These are phyloP conservation scores for Epistrophe eligans DNA, from an alignment of 2,888 invertebrate genomes.

Conservation along the genomic window DNA sequence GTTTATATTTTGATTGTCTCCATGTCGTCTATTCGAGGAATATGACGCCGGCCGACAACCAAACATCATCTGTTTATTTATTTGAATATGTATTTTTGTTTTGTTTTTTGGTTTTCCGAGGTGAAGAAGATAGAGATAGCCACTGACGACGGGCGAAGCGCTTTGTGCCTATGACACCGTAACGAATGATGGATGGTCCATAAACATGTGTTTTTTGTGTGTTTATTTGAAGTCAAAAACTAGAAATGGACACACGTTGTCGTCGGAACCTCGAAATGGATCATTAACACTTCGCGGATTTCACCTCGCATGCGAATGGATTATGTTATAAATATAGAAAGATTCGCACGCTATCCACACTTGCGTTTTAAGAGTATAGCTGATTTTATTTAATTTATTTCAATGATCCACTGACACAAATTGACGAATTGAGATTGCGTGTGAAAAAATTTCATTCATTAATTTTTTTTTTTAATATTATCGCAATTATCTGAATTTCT, in stretches of 20 bases:
- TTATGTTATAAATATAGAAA: background rate
- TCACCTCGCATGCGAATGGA: constrained; percentile 26
- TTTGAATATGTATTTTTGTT: constrained; percentile 50
- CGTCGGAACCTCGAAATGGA: constrained; percentile 23
- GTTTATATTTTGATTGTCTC: constrained; percentile 57
- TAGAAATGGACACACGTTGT: constrained; percentile 28
- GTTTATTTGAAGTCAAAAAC: constrained; percentile 4
- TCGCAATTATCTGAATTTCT: constrained; percentile 2
- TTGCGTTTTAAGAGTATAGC: background rate
- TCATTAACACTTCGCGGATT: constrained; percentile 46
- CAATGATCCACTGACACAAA: constrained; percentile 33
- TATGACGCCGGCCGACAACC: background rate
- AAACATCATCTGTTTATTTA: constrained; percentile 55
- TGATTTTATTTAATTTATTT: background rate
- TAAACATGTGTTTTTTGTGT: constrained; percentile 35
- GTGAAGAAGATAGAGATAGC: constrained; percentile 4
- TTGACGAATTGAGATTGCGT: constrained; percentile 50
- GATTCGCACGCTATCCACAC: constrained; percentile 59
- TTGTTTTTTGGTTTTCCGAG: constrained; percentile 10
- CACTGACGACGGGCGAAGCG: background rate
- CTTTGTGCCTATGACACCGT: constrained; percentile 27
- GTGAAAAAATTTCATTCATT: constrained; percentile 35
- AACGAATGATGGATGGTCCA: constrained; percentile 65
- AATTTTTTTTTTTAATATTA: constrained; percentile 8
- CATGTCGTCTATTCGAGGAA: constrained; percentile 46